Base-by-base conservation (phyloP, 2,797 vertebrate species). In the Sebastes trivittatus region DNA sequence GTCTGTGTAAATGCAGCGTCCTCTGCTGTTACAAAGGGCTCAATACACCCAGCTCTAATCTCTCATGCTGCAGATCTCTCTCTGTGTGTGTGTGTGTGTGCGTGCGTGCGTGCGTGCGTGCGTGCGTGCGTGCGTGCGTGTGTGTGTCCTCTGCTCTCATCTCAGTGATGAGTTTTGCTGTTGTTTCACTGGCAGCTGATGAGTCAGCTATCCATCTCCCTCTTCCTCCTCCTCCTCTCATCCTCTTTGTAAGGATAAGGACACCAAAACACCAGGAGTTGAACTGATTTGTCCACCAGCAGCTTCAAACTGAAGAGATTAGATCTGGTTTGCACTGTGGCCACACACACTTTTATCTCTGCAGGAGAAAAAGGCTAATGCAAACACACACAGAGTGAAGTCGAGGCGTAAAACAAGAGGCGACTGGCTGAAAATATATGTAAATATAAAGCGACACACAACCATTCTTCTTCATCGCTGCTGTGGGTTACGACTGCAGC, bases 1-100 rank as follows among this genome's bases (percentile, higher is more conserved):
- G 72, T 82, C 27, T 60, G 66, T 91, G 77, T 86, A 78, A 67
- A 77, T 23, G 6, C 64, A 83, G 80, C 59, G 32, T 91, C 93
- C 89, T 89, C 94, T 93, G 59, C 71, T 94, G 94, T 49, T 75
- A 2, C 23, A 0, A 60, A 18, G 3, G 1, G 6, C n/a, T 65
- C n/a, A 82, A 0, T 90, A 65, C 91, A 91, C 5, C 20, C 42
- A 29, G 11, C n/a, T 27, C 6, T 27, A 16, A 27, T 2, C 29
- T 1, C 9, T 20, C 42, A 9, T 72, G 59, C 61, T 75, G 78
- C 78, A 58, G 32, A 14, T 77, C 23, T 25, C 23, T 25, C 23
- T 25, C 22, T 29, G 38, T 42, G 73, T 71, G 42, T 49, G 56
- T 71, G 16, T 1, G 25, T 25, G 75, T 27, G 78, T 74, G 73